These are phyloP conservation scores for Agrenia bidenticulata DNA, from an alignment of 2,888 invertebrate genomes.

Conservation along the genomic window DNA sequence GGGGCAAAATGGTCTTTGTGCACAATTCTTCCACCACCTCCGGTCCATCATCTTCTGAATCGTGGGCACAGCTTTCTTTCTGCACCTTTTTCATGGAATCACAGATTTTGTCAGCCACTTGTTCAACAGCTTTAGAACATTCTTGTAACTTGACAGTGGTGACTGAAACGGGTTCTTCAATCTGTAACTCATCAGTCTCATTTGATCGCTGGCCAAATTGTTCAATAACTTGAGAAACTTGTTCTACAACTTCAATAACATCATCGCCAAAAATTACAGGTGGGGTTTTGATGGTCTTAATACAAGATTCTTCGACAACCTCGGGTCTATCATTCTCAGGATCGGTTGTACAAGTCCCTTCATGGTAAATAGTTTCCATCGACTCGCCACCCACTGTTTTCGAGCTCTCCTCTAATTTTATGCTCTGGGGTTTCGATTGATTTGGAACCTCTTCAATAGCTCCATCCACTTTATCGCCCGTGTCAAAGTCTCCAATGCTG, in stretches of 20 bases:
- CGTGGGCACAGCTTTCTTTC: not conserved
- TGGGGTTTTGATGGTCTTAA: conserved; percentile 16
- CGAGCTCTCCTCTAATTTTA: not conserved
- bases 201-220: not conserved
- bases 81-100: conserved; percentile 29
- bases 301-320: conserved; percentile 35
- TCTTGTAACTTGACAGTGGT: not conserved
- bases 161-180: not conserved
- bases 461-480: too few species aligned
- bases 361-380: not conserved
- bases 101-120: conserved; percentile 28
- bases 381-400: not conserved
- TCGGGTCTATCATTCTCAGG: conserved; percentile 25
- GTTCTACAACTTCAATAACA: too few species aligned
- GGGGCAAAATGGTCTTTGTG: conserved; percentile 20
- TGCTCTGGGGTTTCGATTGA: too few species aligned
- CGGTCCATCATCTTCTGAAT: conserved; percentile 23
- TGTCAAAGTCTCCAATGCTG: too few species aligned
- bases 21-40: conserved; percentile 36
- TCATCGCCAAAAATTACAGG: not conserved
- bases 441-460: too few species aligned
- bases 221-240: too few species aligned
- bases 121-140: not conserved
- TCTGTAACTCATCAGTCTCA: not conserved
- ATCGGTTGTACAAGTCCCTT: not conserved